Conservation (phyloP, 1,140 invertebrate genomes). For the Maniola jurtina region DNA sequence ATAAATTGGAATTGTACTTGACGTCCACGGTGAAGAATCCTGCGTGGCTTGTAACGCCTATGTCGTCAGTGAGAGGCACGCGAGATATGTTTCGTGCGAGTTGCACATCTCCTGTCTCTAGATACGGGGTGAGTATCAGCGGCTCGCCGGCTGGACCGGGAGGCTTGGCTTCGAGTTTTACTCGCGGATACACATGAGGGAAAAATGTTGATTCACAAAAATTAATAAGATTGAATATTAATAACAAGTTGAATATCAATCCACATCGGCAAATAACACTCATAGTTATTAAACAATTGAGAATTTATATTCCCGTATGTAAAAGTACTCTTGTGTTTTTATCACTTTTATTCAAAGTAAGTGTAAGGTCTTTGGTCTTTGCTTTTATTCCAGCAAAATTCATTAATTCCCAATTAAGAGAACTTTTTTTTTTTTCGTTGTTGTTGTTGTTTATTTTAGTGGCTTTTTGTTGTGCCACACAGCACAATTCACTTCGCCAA, state of each 20-base stretch:
- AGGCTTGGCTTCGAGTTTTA: slow-evolving; percentile 48
- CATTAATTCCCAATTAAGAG: no score
- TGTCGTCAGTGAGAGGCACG: slow-evolving; percentile 52
- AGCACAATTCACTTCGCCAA: no score
- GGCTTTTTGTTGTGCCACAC: no score
- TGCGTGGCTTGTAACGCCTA: slow-evolving; percentile 75
- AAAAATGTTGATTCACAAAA: slow-evolving; percentile 42
- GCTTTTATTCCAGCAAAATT: no score
- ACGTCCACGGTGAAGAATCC: slow-evolving; percentile 87
- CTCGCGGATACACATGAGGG: slow-evolving; percentile 56
- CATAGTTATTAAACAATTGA: slow-evolving; percentile 3
- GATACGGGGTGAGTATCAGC: slow-evolving; percentile 82
- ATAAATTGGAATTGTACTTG: slow-evolving; percentile 83
- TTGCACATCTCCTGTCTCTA: slow-evolving; percentile 77
- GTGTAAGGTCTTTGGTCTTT: no score
- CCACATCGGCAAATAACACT: neutral
- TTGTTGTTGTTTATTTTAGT: no score
- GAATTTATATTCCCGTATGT: no score
- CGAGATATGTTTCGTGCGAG: slow-evolving; percentile 58
- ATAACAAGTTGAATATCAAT: neutral
- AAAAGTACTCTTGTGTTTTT: no score
- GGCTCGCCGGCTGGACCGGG: slow-evolving; percentile 80
- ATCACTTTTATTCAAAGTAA: no score
- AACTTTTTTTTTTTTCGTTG: no score
- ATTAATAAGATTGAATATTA: slow-evolving; percentile 22